phyloP scores from a whole-genome alignment of 2,113 vertebrate genomes.

The Helogale parvula region DNA sequence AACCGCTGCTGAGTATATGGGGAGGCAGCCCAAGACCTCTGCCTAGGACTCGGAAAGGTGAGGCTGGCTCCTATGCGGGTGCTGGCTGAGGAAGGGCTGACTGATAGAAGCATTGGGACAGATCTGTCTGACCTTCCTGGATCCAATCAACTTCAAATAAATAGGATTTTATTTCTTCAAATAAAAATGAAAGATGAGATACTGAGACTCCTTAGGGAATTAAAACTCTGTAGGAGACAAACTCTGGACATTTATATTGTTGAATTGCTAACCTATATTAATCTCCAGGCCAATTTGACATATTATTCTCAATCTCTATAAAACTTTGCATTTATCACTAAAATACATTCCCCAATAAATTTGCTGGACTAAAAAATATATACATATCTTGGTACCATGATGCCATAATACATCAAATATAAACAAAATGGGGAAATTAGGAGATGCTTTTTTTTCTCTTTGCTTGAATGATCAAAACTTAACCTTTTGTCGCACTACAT shows the following conservation, averaged over 20 bases:
- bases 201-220: not conserved
- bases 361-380: not conserved
- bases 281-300: not conserved
- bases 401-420: not conserved
- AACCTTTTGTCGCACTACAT: not conserved
- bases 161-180: not conserved
- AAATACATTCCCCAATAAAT: not conserved
- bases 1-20: not conserved
- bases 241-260: not conserved
- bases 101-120: rapidly evolving
- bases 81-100: rapidly evolving
- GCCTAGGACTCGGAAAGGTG: too few relatives aligned
- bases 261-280: not conserved
- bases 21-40: not conserved
- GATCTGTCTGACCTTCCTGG: not conserved
- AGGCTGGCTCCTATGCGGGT: too few relatives aligned
- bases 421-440: not conserved
- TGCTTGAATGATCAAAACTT: not conserved
- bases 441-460: not conserved
- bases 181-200: not conserved
- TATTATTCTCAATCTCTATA: not conserved
- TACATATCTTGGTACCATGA: not conserved
- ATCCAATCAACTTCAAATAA: not conserved
- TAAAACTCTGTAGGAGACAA: conserved; percentile 13
- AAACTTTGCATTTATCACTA: not conserved